Base-by-base conservation (phyloP, 2,888 invertebrate genomes). In the Craniophora ligustri region DNA sequence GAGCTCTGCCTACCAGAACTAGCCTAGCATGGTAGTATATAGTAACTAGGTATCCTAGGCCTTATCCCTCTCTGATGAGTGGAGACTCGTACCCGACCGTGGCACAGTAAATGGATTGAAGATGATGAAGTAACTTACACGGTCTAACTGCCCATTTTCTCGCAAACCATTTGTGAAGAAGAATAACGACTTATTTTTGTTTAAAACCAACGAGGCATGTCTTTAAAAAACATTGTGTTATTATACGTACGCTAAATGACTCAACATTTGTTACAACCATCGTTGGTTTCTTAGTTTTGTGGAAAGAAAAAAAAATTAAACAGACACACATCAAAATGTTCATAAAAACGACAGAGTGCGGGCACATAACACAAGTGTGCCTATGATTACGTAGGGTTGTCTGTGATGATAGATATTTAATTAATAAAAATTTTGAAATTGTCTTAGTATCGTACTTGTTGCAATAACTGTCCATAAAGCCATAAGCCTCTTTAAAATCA, bases 311-410 rank as follows among this genome's bases (percentile, higher is more conserved):
- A 61, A 56, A 59, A 59, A 55, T 44, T 13, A 56, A 51, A 59
- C 64, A 60, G 48, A 61, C 70, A 55, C 42, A 51, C n/a, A 53
- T 31, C 19, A 26, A 70, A 56, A 50, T 46, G 45, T 38, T 42
- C 15, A 44, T 41, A 65, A 67, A 70, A 67, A 48, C 36, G 3
- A 49, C 21, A 28, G 26, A 57, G 38, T 51, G 44, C 47, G 38
- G 49, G 39, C 56, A 57, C 34, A 47, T 47, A 54, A 28, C 35
- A 71, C 61, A 68, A 72, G 58, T 72, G 64, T 73, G 63, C 65
- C 71, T 69, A 74, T 70, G 67, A 51, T 19, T 11, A 19, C 8
- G 0, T 51, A 72, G 75, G 72, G 72, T 34, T 74, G 67, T 6
- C 56, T 34, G 7, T 31, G 1, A 10, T 23, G n/a, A 5, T 19